Conservation (phyloP, 2,113 vertebrate species). For the Scomber colias region DNA sequence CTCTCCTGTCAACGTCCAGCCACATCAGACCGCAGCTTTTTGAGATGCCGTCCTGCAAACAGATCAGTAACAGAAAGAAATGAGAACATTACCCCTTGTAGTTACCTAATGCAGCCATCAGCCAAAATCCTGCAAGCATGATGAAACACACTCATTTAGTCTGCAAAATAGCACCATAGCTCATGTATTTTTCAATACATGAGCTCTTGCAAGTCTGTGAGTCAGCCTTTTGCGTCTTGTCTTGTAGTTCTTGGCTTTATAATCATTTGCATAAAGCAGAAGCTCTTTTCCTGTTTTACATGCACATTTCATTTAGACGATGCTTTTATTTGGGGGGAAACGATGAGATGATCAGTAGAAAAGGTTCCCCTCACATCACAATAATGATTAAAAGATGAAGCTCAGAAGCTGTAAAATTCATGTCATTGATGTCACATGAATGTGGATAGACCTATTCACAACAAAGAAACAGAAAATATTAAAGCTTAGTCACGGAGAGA, state of each 20-base stretch:
- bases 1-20: background rate
- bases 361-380: too few species aligned
- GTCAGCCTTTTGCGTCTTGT: conserved; percentile 3
- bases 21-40: background rate
- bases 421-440: background rate
- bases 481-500: too few species aligned
- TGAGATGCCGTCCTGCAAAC: conserved; percentile 4
- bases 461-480: too few species aligned
- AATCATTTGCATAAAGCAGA: conserved; percentile 5
- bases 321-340: background rate
- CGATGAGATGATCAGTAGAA: background rate
- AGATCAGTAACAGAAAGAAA: conserved; percentile 16
- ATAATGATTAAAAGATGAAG: background rate
- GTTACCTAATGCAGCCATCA: conserved; percentile 24
- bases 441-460: too few species aligned
- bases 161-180: conserved; percentile 31
- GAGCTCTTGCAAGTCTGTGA: conserved; percentile 15
- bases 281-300: background rate
- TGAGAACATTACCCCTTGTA: conserved; percentile 36
- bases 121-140: conserved; percentile 26
- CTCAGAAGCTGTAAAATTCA: background rate
- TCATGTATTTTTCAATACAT: conserved; percentile 42
- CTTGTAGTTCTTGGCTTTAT: background rate
- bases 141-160: conserved; percentile 52
- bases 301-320: background rate